Base-by-base conservation (phyloP, 2,113 vertebrate species). In the Leptodactylus fuscus region DNA sequence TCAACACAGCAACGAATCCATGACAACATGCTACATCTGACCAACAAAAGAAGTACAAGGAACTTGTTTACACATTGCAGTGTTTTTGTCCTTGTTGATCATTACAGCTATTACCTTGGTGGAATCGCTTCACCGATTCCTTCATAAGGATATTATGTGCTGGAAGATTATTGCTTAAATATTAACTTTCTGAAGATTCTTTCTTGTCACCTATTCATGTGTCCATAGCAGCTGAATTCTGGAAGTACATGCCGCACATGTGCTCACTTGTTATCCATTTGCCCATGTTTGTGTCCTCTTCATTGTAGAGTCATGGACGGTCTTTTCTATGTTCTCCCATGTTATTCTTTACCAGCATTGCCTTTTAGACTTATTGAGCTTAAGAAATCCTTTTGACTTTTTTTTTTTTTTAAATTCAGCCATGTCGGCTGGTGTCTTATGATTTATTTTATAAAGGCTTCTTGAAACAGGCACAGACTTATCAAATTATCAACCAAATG, bases 81-180 rank as follows among this genome's bases (percentile, higher is more conserved):
- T 38, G 20, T 70, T 49, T 78, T 27, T 82, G 27, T 70, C 9
- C 55, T 82, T 82, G 81, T 82, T 83, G 49, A 74, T 74, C 51
- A 44, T 83, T 83, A 60, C 49, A 74, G 51, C 70, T 18, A 77
- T 85, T n/a, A 46, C 82, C 75, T 49, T 22, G 76, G 38, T 69
- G 49, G 44, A 38, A 24, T 41, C 38, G 82, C 82, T 85, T 78
- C 73, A 78, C 38, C 53, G 48, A 53, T 77, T 85, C 74, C 44
- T 34, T 78, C 44, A 34, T 78, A 84, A 85, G 60, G 55, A 53
- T 60, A 62, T 34, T 46, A 41, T 83, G 53, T 76, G n/a, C 20
- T 62, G 10, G 73, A 67, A 41, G 58, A 77, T 77, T 77, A 67
- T 76, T 65, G 82, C 82, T 84, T 84, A 84, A 76, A 77, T 49